Percentiles rank a stretch among this genome's conserved stretches.
Conservation (phyloP, 2,797 vertebrate genomes). For the Thamnophis elegans region DNA sequence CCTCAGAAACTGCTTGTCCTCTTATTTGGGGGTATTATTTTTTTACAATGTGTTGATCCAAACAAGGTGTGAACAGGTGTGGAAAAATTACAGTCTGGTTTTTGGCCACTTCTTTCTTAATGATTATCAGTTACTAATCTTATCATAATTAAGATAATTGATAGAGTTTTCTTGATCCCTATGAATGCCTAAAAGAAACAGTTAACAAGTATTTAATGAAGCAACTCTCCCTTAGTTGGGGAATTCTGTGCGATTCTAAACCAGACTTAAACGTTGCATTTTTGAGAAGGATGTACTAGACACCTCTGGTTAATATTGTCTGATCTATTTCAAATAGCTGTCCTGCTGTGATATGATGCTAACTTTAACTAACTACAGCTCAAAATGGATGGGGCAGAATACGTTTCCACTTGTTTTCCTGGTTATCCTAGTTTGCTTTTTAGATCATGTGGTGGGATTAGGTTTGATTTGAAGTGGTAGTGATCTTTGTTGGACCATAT, state of each 20-base stretch:
- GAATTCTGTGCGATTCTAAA: background rate
- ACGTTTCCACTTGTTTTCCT: background rate
- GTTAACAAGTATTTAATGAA: background rate
- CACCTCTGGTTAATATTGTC: background rate
- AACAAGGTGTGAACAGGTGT: background rate
- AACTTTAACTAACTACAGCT: background rate
- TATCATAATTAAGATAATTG: background rate
- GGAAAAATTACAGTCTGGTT: background rate
- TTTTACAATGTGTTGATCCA: background rate
- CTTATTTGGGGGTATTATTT: background rate
- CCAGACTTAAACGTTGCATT: background rate
- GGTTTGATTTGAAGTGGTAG: background rate
- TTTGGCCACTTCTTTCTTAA: background rate
- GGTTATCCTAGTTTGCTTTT: background rate
- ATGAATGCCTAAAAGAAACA: background rate
- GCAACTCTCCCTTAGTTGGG: background rate
- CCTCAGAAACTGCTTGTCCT: background rate
- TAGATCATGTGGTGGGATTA: background rate
- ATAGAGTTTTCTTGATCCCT: background rate
- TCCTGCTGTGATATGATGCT: background rate
- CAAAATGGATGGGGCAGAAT: background rate
- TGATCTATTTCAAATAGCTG: background rate
- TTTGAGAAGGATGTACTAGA: background rate
- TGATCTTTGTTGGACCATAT: background rate
- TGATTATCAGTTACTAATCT: background rate